Evolutionary conservation across 2,888 invertebrate genomes (phyloP).

Genomic region (Phasia obesa): DNA sequence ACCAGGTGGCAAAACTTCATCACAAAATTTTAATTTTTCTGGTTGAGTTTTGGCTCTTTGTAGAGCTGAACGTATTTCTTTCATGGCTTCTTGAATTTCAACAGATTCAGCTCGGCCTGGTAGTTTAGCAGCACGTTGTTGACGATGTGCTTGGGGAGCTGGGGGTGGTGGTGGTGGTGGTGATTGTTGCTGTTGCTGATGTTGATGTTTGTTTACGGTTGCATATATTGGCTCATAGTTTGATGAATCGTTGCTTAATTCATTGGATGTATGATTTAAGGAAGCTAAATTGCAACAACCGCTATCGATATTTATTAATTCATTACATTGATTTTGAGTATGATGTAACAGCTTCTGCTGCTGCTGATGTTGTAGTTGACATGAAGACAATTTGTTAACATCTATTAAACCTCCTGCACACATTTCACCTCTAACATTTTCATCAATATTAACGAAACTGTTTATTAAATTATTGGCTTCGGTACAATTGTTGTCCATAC

Average conservation of each 20-base stretch:
- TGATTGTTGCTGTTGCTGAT: constrained; percentile 75
- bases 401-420: constrained; percentile 64
- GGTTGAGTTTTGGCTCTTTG: constrained; percentile 83
- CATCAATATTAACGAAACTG: constrained; percentile 62
- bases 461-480: constrained; percentile 63
- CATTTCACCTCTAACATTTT: constrained; percentile 19
- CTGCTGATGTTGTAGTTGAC: constrained; percentile 59
- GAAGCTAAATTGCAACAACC: constrained; percentile 73
- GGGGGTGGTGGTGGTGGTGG: constrained; percentile 82
- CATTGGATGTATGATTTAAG: constrained; percentile 72
- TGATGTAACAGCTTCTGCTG: constrained; percentile 66
- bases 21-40: constrained; percentile 80
- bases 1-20: constrained; percentile 79
- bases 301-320: constrained; percentile 73
- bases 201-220: constrained; percentile 73
- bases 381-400: constrained; percentile 49
- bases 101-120: constrained; percentile 82
- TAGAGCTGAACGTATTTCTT: constrained; percentile 91
- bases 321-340: constrained; percentile 70
- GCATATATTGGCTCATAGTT: constrained; percentile 79
- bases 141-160: constrained; percentile 77
- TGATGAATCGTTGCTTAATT: constrained; percentile 71
- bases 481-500: constrained; percentile 71
- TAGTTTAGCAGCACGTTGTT: constrained; percentile 83
- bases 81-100: constrained; percentile 86